Percentiles rank a stretch among this genome's conserved stretches.
These are phyloP conservation scores for Gymnodraco acuticeps DNA, from an alignment of 2,797 vertebrate genomes.

Conservation along the genomic window DNA sequence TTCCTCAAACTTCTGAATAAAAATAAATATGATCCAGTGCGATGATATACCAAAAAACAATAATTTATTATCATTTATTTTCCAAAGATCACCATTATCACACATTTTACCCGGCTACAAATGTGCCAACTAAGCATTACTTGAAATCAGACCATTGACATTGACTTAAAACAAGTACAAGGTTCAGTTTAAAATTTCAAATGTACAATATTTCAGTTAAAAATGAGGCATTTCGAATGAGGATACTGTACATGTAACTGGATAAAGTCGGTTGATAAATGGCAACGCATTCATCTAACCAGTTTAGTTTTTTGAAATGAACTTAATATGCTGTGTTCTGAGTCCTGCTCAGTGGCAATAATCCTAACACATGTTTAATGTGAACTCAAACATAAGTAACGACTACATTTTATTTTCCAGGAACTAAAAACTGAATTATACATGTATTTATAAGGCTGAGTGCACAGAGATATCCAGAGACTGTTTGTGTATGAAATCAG, in stretches of 20 bases:
- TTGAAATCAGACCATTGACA: slow-evolving; percentile 90
- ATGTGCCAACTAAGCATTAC: slow-evolving; percentile 91
- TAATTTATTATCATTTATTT: slow-evolving; percentile 92
- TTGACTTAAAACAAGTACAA: slow-evolving; percentile 91
- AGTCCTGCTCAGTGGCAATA: slow-evolving; percentile 80
- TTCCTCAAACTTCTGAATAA: not conserved
- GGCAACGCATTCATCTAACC: slow-evolving; percentile 38
- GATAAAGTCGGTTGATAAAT: slow-evolving; percentile 76
- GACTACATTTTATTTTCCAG: slow-evolving; percentile 46
- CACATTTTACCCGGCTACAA: slow-evolving; percentile 93
- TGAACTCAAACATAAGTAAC: slow-evolving; percentile 45
- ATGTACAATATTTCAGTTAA: slow-evolving; percentile 88
- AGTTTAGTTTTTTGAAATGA: slow-evolving; percentile 26
- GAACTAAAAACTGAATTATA: slow-evolving; percentile 45
- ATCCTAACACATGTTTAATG: slow-evolving; percentile 62
- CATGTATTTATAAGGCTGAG: slow-evolving; percentile 62
- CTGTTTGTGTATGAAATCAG: slow-evolving; percentile 39
- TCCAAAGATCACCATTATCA: slow-evolving; percentile 93
- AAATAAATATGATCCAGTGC: slow-evolving; percentile 31
- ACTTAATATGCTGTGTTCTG: slow-evolving; percentile 67
- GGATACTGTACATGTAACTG: slow-evolving; percentile 75
- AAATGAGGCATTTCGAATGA: slow-evolving; percentile 79
- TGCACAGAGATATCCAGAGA: slow-evolving; percentile 52
- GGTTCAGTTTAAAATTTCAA: slow-evolving; percentile 87
- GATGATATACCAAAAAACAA: slow-evolving; percentile 86